Evolutionary conservation across 1,140 invertebrate genomes (phyloP), one percentile per base, ranked within the genome.

Genomic region (Lutraria rhynchaena): DNA sequence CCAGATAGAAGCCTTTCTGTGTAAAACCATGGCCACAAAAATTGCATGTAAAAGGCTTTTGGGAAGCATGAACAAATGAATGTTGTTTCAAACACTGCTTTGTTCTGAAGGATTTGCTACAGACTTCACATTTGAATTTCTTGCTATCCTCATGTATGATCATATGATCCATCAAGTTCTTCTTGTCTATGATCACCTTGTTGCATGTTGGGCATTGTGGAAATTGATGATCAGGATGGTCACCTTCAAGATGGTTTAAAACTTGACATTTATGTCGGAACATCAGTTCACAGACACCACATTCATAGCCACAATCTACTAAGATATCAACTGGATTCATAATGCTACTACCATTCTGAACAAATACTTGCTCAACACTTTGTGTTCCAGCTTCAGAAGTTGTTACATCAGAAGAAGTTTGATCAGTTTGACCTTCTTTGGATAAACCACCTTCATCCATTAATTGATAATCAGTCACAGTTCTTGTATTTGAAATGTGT

Each of bases 11-110:
- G 4, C 77, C 77, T 53, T 71, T 81, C 44, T 81, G 77, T n/a
- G 77, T 70, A 51, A 81, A 81, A 5, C 77, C 77, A 70, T 81
- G 77, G 15, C 77, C 77, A 61, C 77, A 81, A 22, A 58, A 70
- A 17, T 49, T 58, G 22, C 77, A 81, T 17, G 46, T 71, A 27
- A 46, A 81, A 49, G 77, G 77, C 35, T 81, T 81, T 11, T 41
- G 58, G n/a, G 31, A 29, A n/a, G 55, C 65, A 81, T 81, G 77
- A 17, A 81, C 29, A n/a, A 27, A 70, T 22, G 53, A 46, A 71
- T 81, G 77, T 29, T 81, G 77, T 44, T 53, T 33, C 5, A 70
- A 24, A 27, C 67, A 81, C 15, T 57, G 51, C 31, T 81, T 81
- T 13, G 77, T 81, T 49, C 67, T 51, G 41, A 81, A 81, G 4